phyloP scores from a whole-genome alignment of 2,888 invertebrate genomes.

The Acleris literana region DNA sequence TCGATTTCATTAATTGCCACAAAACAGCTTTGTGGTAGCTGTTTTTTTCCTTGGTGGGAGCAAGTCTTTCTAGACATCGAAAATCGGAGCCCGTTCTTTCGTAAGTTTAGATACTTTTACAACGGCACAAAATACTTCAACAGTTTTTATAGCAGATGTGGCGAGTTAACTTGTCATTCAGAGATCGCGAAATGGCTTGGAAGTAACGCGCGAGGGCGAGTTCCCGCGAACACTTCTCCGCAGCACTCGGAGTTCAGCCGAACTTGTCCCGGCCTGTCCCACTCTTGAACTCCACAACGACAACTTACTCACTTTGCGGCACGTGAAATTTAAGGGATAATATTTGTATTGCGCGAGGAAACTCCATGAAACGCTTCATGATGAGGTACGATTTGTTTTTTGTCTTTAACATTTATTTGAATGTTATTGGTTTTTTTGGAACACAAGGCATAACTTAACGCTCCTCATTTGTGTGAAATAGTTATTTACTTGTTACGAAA shows the following conservation, averaged over 20 bases:
- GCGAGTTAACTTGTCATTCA: conserved; percentile 65
- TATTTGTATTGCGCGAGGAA: conserved; percentile 6
- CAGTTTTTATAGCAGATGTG: conserved; percentile 49
- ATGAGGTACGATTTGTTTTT: no score
- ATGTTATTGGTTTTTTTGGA: no score
- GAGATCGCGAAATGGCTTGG: conserved; percentile 72
- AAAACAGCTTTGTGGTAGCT: no score
- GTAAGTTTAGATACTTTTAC: background rate
- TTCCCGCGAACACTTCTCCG: conserved; percentile 67
- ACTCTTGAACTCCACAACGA: conserved; percentile 68
- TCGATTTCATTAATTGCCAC: no score
- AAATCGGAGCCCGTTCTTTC: no score
- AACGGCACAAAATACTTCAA: conserved; percentile 1
- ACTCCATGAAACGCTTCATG: no score
- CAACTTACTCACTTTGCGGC: conserved; percentile 69
- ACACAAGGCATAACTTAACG: no score
- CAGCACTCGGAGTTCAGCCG: conserved; percentile 64
- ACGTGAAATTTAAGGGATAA: conserved; percentile 51
- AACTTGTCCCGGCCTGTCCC: conserved; percentile 62
- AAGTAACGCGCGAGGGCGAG: conserved; percentile 69
- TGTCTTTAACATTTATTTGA: no score
- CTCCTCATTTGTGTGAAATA: no score
- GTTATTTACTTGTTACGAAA: no score
- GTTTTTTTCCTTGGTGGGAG: no score
- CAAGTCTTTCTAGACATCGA: no score